phyloP scores from a whole-genome alignment of 1,140 invertebrate genomes.

The Rhopalosiphum padi region DNA sequence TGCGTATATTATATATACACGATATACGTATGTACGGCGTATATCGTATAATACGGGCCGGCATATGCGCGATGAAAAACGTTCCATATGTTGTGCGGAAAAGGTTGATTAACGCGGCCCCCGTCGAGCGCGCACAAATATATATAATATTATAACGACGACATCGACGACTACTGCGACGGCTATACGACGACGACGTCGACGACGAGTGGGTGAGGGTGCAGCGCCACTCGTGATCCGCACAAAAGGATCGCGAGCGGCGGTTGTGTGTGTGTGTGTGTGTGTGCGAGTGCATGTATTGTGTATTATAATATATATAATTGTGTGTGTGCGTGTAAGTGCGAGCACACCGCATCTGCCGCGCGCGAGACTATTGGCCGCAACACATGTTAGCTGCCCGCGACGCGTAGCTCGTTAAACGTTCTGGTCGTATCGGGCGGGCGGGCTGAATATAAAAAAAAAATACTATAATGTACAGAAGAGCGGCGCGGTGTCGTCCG shows the following conservation, averaged over 20 bases:
- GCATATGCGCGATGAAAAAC: conserved; percentile 52
- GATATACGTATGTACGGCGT: no score
- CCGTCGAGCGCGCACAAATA: conserved; percentile 4
- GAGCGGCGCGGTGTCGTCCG: background rate
- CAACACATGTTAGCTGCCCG: conserved; percentile 58
- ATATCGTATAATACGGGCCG: conserved; percentile 28
- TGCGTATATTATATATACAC: background rate
- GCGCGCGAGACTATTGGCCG: conserved; percentile 15
- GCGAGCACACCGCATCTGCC: conserved; percentile 30
- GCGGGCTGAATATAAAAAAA: background rate
- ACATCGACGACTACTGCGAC: background rate
- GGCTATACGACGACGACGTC: no score
- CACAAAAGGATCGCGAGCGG: conserved; percentile 1
- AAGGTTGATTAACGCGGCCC: conserved; percentile 57
- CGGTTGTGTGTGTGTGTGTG: no score
- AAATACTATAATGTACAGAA: background rate
- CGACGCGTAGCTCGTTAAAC: conserved; percentile 56
- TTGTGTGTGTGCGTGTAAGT: background rate
- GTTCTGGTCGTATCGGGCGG: background rate
- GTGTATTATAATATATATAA: background rate
- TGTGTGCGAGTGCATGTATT: background rate
- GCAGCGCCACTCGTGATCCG: conserved; percentile 14
- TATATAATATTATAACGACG: conserved; percentile 13
- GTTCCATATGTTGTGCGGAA: conserved; percentile 57
- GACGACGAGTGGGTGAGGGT: background rate